Evolutionary conservation across 1,140 invertebrate species (phyloP).

Genomic region (Neuroterus valhalla): DNA sequence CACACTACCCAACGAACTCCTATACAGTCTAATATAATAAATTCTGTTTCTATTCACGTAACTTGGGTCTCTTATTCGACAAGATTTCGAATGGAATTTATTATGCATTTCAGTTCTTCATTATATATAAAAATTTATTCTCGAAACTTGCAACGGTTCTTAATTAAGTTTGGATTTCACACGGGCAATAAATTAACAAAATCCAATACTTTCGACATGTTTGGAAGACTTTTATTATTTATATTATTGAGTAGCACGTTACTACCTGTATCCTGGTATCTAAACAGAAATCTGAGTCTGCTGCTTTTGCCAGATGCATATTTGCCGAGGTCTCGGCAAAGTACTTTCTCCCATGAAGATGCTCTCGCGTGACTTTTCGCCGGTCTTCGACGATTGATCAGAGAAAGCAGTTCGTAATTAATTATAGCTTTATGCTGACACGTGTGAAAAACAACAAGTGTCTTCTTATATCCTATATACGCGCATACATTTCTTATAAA

Average conservation of each 20-base stretch:
- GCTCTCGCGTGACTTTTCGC: slow-evolving; percentile 26
- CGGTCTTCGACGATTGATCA: slow-evolving; percentile 52
- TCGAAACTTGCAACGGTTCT: too few relatives aligned
- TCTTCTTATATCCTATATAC: not conserved
- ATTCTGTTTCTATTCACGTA: too few relatives aligned
- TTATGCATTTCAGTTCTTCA: too few relatives aligned
- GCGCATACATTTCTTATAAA: too few relatives aligned
- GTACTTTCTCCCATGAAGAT: slow-evolving; percentile 51
- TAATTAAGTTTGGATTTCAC: too few relatives aligned
- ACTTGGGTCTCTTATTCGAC: too few relatives aligned
- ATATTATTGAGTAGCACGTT: slow-evolving; percentile 14
- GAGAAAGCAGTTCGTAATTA: slow-evolving; percentile 61
- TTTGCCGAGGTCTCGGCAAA: slow-evolving; percentile 8
- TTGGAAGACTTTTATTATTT: not conserved
- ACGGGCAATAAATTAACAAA: too few relatives aligned
- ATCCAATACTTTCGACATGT: too few relatives aligned
- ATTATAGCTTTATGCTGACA: slow-evolving; percentile 38
- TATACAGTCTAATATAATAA: too few relatives aligned
- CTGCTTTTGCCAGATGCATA: slow-evolving; percentile 3
- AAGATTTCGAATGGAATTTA: too few relatives aligned
- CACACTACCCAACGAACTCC: too few relatives aligned
- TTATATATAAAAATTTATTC: too few relatives aligned
- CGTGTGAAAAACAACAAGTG: slow-evolving; percentile 14
- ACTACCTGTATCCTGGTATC: slow-evolving; percentile 1
- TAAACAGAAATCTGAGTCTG: slow-evolving; percentile 14